phyloP scores from a whole-genome alignment of 37 sponge, comb jelly and placozoan genomes.

The Eunapius fragilis region DNA sequence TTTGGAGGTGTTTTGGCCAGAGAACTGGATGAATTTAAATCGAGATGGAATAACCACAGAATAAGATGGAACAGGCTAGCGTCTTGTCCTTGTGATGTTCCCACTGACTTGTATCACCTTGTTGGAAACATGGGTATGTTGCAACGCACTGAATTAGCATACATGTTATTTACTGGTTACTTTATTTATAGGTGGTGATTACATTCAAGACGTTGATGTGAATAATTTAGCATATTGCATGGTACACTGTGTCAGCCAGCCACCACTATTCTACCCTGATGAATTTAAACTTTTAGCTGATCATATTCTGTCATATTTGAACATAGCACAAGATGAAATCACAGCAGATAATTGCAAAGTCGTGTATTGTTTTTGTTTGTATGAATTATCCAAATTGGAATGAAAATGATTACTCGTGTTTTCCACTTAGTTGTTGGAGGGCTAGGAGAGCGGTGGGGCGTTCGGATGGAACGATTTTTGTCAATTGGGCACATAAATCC shows the following conservation, averaged over 20 bases:
- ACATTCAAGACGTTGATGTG: slow-evolving; percentile 19
- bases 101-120: slow-evolving; percentile 41
- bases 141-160: background rate
- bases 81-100: slow-evolving; percentile 10
- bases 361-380: slow-evolving; percentile 4
- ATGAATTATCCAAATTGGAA: slow-evolving; percentile 5
- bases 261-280: slow-evolving; percentile 27
- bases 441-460: background rate
- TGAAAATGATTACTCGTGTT: background rate
- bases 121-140: slow-evolving; percentile 23
- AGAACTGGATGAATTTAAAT: slow-evolving; percentile 35
- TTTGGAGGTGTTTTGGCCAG: background rate
- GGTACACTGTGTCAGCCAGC: background rate
- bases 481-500: background rate
- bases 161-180: background rate
- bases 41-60: slow-evolving; percentile 40
- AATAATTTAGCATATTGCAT: slow-evolving; percentile 20
- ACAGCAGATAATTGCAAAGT: background rate
- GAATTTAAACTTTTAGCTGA: slow-evolving; percentile 31
- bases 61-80: slow-evolving; percentile 21
- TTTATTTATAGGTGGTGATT: slow-evolving; percentile 12
- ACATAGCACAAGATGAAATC: background rate
- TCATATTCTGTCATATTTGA: background rate
- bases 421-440: background rate
- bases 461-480: background rate